A percentile compares a stretch with the other conserved stretches of the same genome.
These are phyloP conservation scores for Drosophila melanogaster DNA, from an alignment of 1,140 invertebrate species.

Conservation along the genomic window DNA sequence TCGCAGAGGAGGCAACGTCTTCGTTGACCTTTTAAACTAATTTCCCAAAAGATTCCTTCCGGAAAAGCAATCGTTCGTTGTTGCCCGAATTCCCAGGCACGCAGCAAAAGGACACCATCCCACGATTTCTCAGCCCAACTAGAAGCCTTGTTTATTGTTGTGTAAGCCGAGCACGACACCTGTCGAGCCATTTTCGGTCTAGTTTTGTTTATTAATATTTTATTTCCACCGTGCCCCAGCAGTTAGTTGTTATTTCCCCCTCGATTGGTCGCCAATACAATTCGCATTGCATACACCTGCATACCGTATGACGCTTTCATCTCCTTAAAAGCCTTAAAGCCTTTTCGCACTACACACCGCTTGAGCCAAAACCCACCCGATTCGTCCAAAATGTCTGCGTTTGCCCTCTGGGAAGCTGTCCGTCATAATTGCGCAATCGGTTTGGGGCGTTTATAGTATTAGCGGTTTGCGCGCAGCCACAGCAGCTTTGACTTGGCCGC, in stretches of 20 bases:
- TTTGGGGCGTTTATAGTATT: slow-evolving; percentile 64
- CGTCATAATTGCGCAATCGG: slow-evolving; percentile 75
- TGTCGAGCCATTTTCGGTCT: slow-evolving; percentile 64
- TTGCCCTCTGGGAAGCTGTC: slow-evolving; percentile 44
- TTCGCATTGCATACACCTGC: slow-evolving; percentile 62
- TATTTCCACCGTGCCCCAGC: slow-evolving; percentile 30
- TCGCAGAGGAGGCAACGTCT: slow-evolving; percentile 8
- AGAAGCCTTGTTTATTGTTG: slow-evolving; percentile 73
- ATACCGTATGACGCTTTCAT: slow-evolving; percentile 59
- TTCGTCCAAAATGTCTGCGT: too few species aligned
- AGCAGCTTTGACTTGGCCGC: slow-evolving; percentile 8
- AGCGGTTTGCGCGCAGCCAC: slow-evolving; percentile 45
- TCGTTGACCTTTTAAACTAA: slow-evolving; percentile 76
- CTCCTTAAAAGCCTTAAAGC: slow-evolving; percentile 75
- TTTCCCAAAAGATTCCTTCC: slow-evolving; percentile 69
- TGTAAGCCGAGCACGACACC: slow-evolving; percentile 76
- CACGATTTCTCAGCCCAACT: slow-evolving; percentile 1
- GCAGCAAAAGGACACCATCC: slow-evolving; percentile 34
- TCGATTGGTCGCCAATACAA: slow-evolving; percentile 16
- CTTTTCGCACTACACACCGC: slow-evolving; percentile 33
- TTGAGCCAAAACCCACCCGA: background rate
- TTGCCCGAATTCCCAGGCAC: slow-evolving; percentile 53
- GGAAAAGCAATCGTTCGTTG: slow-evolving; percentile 33
- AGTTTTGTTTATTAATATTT: slow-evolving; percentile 76
- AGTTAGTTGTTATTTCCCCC: slow-evolving; percentile 35